Evolutionary conservation across 2,888 invertebrate genomes (phyloP).

Genomic region (Trissolcus brochymenae): DNA sequence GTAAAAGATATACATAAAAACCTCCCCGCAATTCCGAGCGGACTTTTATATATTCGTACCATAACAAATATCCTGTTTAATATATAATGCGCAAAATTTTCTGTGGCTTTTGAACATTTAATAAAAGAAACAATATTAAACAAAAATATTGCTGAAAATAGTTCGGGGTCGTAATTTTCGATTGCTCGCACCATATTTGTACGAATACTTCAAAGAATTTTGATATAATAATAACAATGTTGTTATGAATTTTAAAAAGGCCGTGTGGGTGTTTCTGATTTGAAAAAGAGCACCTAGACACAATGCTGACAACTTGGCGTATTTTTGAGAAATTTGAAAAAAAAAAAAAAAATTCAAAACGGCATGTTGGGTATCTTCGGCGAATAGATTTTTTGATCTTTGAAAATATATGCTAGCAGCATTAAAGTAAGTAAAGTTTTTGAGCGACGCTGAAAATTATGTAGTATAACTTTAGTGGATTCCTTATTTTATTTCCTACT

Average conservation of each 20-base stretch:
- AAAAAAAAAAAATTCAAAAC: conserved; percentile 30
- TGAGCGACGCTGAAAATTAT: no score
- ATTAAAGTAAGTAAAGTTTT: background rate
- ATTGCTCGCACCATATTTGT: conserved; percentile 18
- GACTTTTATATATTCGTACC: no score
- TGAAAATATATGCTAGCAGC: no score
- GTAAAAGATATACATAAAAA: no score
- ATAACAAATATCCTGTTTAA: conserved; percentile 10
- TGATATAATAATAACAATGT: conserved; percentile 29
- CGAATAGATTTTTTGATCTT: background rate
- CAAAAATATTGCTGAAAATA: background rate
- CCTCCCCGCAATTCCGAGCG: no score
- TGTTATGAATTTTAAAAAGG: background rate
- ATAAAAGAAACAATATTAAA: conserved; percentile 17
- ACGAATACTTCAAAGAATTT: conserved; percentile 37
- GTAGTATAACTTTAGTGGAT: no score
- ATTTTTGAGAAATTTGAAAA: conserved; percentile 44
- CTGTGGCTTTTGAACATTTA: conserved; percentile 18
- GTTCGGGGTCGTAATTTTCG: conserved; percentile 6
- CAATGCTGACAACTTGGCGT: background rate
- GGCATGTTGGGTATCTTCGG: conserved; percentile 1
- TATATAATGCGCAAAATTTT: conserved; percentile 17
- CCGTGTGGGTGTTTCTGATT: no score
- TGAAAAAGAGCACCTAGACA: no score
- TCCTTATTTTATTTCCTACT: no score